Conservation (phyloP, 2,797 vertebrate genomes). For the Arvicola amphibius region DNA sequence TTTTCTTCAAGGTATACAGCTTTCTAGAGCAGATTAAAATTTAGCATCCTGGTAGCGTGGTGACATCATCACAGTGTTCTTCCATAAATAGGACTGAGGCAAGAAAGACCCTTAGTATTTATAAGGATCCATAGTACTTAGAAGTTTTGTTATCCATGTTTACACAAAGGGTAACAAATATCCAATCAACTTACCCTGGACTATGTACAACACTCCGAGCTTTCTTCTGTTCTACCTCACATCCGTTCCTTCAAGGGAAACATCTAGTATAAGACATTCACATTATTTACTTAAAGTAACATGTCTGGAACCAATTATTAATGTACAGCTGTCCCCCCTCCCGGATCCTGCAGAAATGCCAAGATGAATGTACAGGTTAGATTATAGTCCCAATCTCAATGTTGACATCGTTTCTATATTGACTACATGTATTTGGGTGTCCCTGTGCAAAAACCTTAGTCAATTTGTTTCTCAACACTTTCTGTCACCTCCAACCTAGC, state of each 20-base stretch:
- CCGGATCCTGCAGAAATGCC: accelerated
- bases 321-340: background rate
- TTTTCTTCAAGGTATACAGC: background rate
- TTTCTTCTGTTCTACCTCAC: background rate
- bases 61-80: background rate
- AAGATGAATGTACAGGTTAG: background rate
- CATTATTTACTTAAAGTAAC: background rate
- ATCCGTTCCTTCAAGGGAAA: background rate
- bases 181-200: background rate
- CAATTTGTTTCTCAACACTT: background rate
- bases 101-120: background rate
- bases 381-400: background rate
- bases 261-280: background rate
- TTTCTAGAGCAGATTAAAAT: background rate
- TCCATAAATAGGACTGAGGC: background rate
- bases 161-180: background rate
- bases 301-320: background rate
- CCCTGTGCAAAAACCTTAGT: accelerated
- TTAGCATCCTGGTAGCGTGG: too few relatives aligned
- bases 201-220: background rate
- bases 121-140: too few relatives aligned
- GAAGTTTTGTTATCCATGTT: background rate
- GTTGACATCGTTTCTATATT: background rate
- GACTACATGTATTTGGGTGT: background rate
- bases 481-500: background rate